Evolutionary conservation across 2,113 vertebrate genomes (phyloP), one percentile per base, ranked within the genome.

Genomic region (Ramphastos sulfuratus): DNA sequence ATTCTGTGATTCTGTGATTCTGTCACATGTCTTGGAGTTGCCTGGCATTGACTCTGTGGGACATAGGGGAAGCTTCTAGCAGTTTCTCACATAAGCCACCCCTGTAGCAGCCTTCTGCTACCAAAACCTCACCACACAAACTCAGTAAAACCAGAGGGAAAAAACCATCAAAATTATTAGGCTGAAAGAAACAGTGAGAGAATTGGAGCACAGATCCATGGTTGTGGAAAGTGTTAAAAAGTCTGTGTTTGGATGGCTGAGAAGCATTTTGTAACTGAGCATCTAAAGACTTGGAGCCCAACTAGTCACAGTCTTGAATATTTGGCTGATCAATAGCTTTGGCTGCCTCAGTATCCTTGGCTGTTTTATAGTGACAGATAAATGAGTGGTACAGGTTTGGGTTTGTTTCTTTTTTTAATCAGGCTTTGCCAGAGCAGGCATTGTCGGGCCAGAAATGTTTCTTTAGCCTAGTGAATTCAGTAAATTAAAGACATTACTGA

Each of bases 171-270:
- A 56, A 33, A 31, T 35, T 83, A 19, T 77, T 83, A 80, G 31
- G 10, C 19, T 82, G 50, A 31, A 35, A 87, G 64, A 65, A 19
- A 56, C 21, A 52, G 82, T 42, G 39, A 77, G 60, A 85, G 19
- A 87, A 63, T 1, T 85, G 65, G 69, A 85, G 33, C 0, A 0
- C 44, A 67, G n/a, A 59, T 25, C 6, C 1, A 33, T 60, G 50
- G 48, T 52, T 92, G 54, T 90, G 72, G 76, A 90, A 95, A 72
- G 65, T 72, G 79, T 96, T 85, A 88, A 61, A 83, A 59, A 46
- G 61, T 77, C 71, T 7, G 1, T 18, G 66, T 87, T 85, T 78
- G 85, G 61, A 90, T 83, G 35, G 58, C 61, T 71, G 20, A 88
- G 30, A 86, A 94, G 27, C 48, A 88, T 55, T 94, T 90, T 91